Evolutionary conservation across 1,140 invertebrate species (phyloP).

Genomic region (Anoplolepis gracilipes): DNA sequence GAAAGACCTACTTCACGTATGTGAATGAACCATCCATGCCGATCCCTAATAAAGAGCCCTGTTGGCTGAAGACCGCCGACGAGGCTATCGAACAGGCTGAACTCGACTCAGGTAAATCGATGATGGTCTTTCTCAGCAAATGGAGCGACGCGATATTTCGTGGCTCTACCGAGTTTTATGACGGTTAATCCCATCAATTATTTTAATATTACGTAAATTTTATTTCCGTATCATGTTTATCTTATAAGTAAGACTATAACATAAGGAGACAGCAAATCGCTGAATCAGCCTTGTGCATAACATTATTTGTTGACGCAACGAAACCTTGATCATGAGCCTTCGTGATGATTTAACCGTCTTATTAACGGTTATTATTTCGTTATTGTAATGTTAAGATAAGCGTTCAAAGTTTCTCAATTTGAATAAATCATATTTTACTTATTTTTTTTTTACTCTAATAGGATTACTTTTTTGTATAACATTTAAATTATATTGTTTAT

Average conservation of each 20-base stretch:
- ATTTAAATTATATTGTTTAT: background rate
- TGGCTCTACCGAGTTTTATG: background rate
- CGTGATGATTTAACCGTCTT: background rate
- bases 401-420: no score
- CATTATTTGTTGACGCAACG: background rate
- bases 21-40: conserved; percentile 85
- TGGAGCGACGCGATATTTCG: background rate
- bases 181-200: background rate
- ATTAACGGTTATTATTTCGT: background rate
- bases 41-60: conserved; percentile 81
- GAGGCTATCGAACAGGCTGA: conserved; percentile 83
- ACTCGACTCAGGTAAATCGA: conserved; percentile 78
- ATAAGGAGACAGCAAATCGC: background rate
- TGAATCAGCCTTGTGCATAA: background rate
- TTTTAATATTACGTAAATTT: background rate
- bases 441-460: background rate
- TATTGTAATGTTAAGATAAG: no score
- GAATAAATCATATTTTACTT: background rate
- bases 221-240: background rate
- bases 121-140: background rate
- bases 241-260: background rate
- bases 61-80: conserved; percentile 80
- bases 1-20: conserved; percentile 86
- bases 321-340: background rate
- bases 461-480: background rate